These are phyloP conservation scores for Montipora foliosa DNA, from an alignment of 64 coral and sea anemone genomes.

Conservation along the genomic window DNA sequence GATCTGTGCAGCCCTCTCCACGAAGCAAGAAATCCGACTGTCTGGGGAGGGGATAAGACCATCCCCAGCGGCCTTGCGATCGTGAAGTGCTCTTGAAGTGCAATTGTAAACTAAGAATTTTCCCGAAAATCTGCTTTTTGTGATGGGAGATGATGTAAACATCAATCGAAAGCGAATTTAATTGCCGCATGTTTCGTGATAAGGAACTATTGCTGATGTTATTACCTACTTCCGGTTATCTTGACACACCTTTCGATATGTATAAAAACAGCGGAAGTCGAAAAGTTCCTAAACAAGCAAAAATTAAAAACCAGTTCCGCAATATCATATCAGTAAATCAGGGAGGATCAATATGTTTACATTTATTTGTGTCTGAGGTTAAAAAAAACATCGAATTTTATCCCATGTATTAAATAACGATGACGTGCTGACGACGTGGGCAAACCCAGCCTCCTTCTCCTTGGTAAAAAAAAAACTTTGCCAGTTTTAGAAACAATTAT, in stretches of 20 bases:
- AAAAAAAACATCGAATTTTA: not conserved
- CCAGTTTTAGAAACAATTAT: too few species aligned
- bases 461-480: too few species aligned
- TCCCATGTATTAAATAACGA: too few species aligned
- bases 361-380: not conserved
- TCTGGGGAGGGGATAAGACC: not conserved
- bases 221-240: not conserved
- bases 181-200: not conserved
- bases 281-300: not conserved
- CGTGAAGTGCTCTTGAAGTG: too few species aligned
- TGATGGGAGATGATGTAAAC: not conserved
- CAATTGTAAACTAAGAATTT: not conserved
- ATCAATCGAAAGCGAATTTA: not conserved
- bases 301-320: not conserved
- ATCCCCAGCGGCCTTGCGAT: too few species aligned
- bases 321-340: not conserved
- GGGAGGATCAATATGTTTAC: not conserved
- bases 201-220: constrained; percentile 9
- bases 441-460: too few species aligned
- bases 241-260: not conserved
- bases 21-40: not conserved
- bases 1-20: not conserved
- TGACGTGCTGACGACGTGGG: too few species aligned
- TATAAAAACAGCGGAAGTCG: not conserved
- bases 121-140: not conserved